Evolutionary conservation across 2,113 vertebrate species (phyloP), one percentile per base, ranked within the genome.

Genomic region (Ptychochromis oligacanthus): DNA sequence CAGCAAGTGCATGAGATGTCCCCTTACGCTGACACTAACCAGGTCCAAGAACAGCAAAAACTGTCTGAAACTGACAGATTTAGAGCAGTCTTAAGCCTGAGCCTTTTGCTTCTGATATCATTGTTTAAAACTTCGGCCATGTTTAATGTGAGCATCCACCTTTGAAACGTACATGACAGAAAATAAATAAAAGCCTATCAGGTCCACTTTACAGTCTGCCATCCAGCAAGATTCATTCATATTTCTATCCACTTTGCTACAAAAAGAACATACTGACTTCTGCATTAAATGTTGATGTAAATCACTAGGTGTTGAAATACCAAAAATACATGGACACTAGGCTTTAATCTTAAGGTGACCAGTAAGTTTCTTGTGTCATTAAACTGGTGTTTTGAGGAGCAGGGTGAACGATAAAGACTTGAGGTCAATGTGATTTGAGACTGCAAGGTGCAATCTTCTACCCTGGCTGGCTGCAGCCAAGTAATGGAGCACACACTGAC

Each of bases 401-500:
- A 74, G 75, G 58, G 75, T 83, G 56, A 89, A 86, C 22, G 67
- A 83, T 83, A 70, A 36, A 26, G 78, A 85, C 84, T 70, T 59
- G 52, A 75, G 88, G 87, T 92, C 90, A 87, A 64, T 70, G 83
- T 56, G 88, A 91, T 87, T 57, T 78, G 75, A 91, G 67, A 75
- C 81, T 88, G 90, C 88, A 93, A 94, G 93, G 91, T 93, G 92
- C 92, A 92, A 80, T 87, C 80, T 77, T 90, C 88, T 82, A 85
- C 86, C 88, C 89, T 65, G 82, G 81, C 82, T 92, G 75, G 85
- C 67, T 89, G 87, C 86, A 93, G 88, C 79, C 77, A 76, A 87
- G 90, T 87, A 91, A 91, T 86, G 86, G 81, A 76, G 84, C 77
- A 18, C 79, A 49, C 85, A 79, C 81, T 89, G 93, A 95, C 94